A percentile compares a stretch with the other conserved stretches of the same genome.
Evolutionary conservation across 2,797 vertebrate genomes (phyloP).

Genomic region (Fratercula arctica): DNA sequence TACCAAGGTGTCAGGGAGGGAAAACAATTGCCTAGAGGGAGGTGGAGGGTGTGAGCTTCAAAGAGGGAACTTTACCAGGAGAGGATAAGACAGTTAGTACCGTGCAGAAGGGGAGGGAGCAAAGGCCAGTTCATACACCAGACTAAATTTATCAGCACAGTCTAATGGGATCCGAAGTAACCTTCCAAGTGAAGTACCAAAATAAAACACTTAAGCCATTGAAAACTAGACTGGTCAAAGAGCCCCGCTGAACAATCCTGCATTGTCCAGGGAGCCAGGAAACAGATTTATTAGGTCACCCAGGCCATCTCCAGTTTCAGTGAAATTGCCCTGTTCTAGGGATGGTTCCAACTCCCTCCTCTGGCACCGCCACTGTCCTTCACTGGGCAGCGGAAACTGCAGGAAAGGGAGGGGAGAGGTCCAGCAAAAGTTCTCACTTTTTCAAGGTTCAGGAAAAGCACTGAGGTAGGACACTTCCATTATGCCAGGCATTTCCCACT

Average conservation of each 20-base stretch:
- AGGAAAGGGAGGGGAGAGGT: neutral
- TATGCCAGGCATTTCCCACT: neutral
- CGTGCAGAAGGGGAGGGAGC: neutral
- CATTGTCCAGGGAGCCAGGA: slow-evolving; percentile 55
- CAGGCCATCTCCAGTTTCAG: slow-evolving; percentile 46
- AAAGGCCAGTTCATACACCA: slow-evolving; percentile 2
- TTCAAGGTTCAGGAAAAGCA: slow-evolving; percentile 20
- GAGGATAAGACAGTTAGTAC: neutral
- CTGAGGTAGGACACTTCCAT: neutral
- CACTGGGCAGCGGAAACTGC: neutral
- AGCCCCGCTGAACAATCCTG: neutral
- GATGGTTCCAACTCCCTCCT: slow-evolving; percentile 38
- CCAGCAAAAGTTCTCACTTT: neutral
- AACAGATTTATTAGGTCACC: slow-evolving; percentile 54
- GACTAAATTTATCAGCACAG: neutral
- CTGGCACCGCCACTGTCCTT: neutral
- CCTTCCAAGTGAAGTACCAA: slow-evolving; percentile 31
- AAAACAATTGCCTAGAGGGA: neutral
- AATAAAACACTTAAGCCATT: slow-evolving; percentile 52
- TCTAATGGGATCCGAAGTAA: slow-evolving; percentile 31
- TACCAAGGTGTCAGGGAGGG: neutral
- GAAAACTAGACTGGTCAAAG: slow-evolving; percentile 45
- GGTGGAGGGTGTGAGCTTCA: neutral
- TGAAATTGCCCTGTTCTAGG: slow-evolving; percentile 21
- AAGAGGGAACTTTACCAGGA: neutral